Conservation (phyloP, 1,140 invertebrate genomes). For the Anadara kagoshimensis region DNA sequence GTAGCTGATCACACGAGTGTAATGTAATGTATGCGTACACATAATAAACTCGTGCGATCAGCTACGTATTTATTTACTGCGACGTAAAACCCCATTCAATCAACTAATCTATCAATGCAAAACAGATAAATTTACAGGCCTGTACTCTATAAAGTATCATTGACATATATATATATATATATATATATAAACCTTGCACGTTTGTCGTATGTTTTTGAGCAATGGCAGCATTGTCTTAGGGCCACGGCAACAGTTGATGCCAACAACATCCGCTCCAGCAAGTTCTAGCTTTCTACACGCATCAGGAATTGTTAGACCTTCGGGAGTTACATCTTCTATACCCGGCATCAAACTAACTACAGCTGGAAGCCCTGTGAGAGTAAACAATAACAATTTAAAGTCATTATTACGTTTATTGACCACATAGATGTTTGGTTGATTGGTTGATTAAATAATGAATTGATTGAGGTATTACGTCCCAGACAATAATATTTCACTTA, state of each 20-base stretch:
- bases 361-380: slow-evolving; percentile 31
- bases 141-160: neutral
- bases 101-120: neutral
- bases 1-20: too few relatives aligned
- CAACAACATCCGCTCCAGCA: slow-evolving; percentile 57
- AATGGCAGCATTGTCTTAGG: slow-evolving; percentile 51
- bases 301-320: slow-evolving; percentile 47
- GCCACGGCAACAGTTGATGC: slow-evolving; percentile 56
- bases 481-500: too few relatives aligned
- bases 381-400: neutral
- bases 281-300: slow-evolving; percentile 52
- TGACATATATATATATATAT: neutral
- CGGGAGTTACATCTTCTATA: slow-evolving; percentile 49
- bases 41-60: neutral
- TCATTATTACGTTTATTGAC: too few relatives aligned
- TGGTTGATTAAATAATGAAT: too few relatives aligned
- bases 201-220: slow-evolving; percentile 45
- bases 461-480: too few relatives aligned
- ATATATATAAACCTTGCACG: slow-evolving; percentile 45
- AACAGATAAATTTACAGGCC: neutral
- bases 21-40: neutral
- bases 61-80: neutral
- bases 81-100: neutral
- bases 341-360: slow-evolving; percentile 42
- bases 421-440: too few relatives aligned